Conservation (phyloP, 2,797 vertebrate genomes). For the Semotilus atromaculatus region DNA sequence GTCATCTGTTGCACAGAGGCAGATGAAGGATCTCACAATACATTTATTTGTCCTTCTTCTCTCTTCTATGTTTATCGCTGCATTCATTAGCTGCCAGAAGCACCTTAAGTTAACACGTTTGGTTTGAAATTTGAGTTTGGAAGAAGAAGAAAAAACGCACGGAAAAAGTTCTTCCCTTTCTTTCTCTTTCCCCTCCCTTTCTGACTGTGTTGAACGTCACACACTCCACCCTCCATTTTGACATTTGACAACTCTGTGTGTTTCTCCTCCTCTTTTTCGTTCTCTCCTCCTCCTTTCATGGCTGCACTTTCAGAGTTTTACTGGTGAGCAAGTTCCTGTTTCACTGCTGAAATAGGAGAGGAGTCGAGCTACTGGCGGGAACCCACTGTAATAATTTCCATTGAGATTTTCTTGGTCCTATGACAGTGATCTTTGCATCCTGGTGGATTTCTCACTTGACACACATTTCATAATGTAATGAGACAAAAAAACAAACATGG, state of each 20-base stretch:
- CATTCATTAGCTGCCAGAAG: slow-evolving; percentile 31
- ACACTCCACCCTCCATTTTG: slow-evolving; percentile 42
- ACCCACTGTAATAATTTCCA: slow-evolving; percentile 27
- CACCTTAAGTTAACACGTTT: slow-evolving; percentile 39
- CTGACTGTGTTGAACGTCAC: slow-evolving; percentile 70
- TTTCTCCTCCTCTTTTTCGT: slow-evolving; percentile 59
- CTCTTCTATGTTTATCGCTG: slow-evolving; percentile 51
- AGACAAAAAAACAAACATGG: background rate
- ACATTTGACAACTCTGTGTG: slow-evolving; percentile 32
- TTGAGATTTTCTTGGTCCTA: slow-evolving; percentile 21
- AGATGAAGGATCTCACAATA: slow-evolving; percentile 49
- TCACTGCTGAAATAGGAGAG: slow-evolving; percentile 27
- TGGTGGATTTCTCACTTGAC: background rate
- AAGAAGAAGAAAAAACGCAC: slow-evolving; percentile 66
- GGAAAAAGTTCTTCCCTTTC: slow-evolving; percentile 73
- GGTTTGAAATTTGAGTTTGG: slow-evolving; percentile 47
- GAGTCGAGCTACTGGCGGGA: background rate
- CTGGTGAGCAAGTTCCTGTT: slow-evolving; percentile 50
- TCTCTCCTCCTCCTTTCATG: slow-evolving; percentile 34
- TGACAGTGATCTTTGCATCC: slow-evolving; percentile 2
- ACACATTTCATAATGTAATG: background rate
- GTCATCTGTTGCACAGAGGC: slow-evolving; percentile 71
- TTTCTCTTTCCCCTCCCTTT: slow-evolving; percentile 78
- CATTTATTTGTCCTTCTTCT: slow-evolving; percentile 25
- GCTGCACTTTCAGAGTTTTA: slow-evolving; percentile 56